Evolutionary conservation across 1,140 invertebrate genomes (phyloP).

Genomic region (Drosophila melanica): DNA sequence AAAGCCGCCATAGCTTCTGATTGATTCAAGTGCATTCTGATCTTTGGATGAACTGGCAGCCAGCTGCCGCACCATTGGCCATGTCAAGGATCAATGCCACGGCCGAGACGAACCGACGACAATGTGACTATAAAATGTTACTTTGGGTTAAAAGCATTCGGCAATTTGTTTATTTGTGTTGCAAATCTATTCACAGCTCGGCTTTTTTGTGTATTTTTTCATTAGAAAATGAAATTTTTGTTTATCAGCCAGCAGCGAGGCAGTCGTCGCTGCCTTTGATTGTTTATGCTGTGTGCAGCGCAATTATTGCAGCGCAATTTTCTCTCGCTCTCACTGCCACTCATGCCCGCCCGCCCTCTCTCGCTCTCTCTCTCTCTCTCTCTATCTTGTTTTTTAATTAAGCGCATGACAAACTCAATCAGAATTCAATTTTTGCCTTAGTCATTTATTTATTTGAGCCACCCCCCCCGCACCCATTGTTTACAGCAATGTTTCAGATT

Average conservation of each 20-base stretch:
- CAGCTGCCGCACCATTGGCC: neutral
- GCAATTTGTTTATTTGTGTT: slow-evolving; percentile 72
- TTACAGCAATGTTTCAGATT: slow-evolving; percentile 18
- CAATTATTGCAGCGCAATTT: slow-evolving; percentile 65
- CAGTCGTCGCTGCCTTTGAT: slow-evolving; percentile 26
- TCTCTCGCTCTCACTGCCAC: slow-evolving; percentile 14
- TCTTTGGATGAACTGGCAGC: neutral
- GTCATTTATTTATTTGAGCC: slow-evolving; percentile 38
- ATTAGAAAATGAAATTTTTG: slow-evolving; percentile 67
- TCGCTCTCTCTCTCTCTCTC: neutral
- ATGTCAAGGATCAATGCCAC: slow-evolving; percentile 29
- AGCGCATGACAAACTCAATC: slow-evolving; percentile 41
- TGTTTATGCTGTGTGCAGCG: slow-evolving; percentile 63
- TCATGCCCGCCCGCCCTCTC: slow-evolving; percentile 24
- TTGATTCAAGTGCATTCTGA: slow-evolving; percentile 59
- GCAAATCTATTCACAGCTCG: slow-evolving; percentile 75
- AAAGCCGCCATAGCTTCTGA: slow-evolving; percentile 40
- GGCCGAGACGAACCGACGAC: slow-evolving; percentile 32
- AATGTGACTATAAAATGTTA: slow-evolving; percentile 20
- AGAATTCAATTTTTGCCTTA: slow-evolving; percentile 17
- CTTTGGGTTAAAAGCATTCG: slow-evolving; percentile 4
- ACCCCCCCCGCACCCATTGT: neutral
- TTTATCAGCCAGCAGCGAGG: slow-evolving; percentile 26
- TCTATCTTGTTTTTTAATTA: slow-evolving; percentile 54
- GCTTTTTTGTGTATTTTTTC: slow-evolving; percentile 45